Percentiles rank a stretch among this genome's conserved stretches.
These are phyloP conservation scores for Nineta flava DNA, from an alignment of 2,888 invertebrate genomes.

Conservation along the genomic window DNA sequence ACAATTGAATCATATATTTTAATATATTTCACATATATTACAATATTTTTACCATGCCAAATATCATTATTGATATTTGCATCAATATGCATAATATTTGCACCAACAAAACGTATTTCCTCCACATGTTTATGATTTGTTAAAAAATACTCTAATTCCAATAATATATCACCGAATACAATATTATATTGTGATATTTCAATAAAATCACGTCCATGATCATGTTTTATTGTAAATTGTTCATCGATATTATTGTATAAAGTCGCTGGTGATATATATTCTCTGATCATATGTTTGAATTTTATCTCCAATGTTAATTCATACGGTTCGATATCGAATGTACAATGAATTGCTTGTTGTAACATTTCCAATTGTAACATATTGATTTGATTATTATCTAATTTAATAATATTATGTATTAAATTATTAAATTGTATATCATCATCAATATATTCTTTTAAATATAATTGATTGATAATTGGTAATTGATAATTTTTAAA, in stretches of 20 bases:
- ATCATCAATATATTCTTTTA: background rate
- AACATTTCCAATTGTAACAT: no score
- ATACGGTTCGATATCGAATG: no score
- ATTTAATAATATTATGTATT: background rate
- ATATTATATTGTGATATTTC: constrained; percentile 13
- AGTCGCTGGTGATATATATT: no score
- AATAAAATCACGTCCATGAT: constrained; percentile 12
- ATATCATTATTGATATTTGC: constrained; percentile 9
- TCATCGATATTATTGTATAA: no score
- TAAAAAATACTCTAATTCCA: constrained; percentile 3
- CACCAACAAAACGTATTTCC: constrained; percentile 15
- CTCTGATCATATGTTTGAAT: no score
- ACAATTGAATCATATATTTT: constrained; percentile 11
- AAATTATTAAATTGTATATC: background rate
- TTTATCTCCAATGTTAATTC: no score
- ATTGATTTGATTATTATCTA: no score
- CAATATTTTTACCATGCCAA: constrained; percentile 15
- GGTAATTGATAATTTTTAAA: background rate
- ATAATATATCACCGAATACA: constrained; percentile 12
- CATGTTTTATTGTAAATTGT: background rate
- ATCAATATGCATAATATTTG: constrained; percentile 13
- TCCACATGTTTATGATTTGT: constrained; percentile 9
- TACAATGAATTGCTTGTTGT: no score
- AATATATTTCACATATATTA: constrained; percentile 13
- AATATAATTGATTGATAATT: background rate